Conservation (phyloP, 2,113 vertebrate species). For the Poeciliopsis occidentalis region DNA sequence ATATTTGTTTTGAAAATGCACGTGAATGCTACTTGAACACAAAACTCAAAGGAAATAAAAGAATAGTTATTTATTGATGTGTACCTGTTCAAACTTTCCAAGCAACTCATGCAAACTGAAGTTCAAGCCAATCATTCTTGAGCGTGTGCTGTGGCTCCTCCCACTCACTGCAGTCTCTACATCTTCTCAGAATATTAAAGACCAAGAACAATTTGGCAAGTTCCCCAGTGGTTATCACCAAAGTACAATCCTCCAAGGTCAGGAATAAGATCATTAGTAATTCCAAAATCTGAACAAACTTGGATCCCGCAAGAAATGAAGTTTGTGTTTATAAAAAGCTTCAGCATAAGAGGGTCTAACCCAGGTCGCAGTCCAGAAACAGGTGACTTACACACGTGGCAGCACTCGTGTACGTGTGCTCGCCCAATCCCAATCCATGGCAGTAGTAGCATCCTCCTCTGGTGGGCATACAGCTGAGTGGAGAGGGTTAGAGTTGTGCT, state of each 20-base stretch:
- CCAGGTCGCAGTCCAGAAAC: constrained; percentile 32
- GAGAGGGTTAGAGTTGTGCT: constrained; percentile 37
- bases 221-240: constrained; percentile 53
- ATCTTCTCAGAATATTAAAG: constrained; percentile 33
- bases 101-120: constrained; percentile 92
- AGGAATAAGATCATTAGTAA: constrained; percentile 9
- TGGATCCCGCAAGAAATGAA: constrained; percentile 10
- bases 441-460: constrained; percentile 70
- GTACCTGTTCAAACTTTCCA: constrained; percentile 95
- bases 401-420: constrained; percentile 25
- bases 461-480: constrained; percentile 20
- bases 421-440: constrained; percentile 55
- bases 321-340: not conserved
- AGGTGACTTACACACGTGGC: constrained; percentile 59
- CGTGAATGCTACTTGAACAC: not conserved
- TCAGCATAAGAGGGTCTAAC: constrained; percentile 31
- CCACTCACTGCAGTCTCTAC: constrained; percentile 48
- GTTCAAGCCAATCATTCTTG: constrained; percentile 94
- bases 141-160: constrained; percentile 57
- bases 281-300: constrained; percentile 28
- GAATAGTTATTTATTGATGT: constrained; percentile 22
- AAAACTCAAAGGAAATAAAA: not conserved
- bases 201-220: constrained; percentile 8
- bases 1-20: not conserved
- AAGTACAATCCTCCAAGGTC: constrained; percentile 26